These are phyloP conservation scores for Hyaena hyaena DNA, from an alignment of 2,113 vertebrate species.

Conservation along the genomic window DNA sequence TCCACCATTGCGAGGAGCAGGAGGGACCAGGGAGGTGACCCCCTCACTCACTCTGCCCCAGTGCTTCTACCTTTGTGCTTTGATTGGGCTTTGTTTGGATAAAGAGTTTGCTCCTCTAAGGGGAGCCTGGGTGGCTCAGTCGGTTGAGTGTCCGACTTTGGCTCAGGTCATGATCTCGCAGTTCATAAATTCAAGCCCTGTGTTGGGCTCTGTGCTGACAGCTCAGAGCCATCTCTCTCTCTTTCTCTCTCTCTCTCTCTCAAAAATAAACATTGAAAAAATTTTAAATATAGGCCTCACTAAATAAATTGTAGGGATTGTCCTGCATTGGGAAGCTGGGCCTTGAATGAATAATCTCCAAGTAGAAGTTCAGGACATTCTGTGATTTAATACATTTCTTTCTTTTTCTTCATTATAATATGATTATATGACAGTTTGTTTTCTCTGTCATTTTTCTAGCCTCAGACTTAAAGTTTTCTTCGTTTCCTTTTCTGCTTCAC, in stretches of 20 bases:
- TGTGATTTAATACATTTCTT: neutral
- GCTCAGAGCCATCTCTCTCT: too few species aligned
- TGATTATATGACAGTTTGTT: neutral
- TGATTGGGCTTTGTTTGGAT: neutral
- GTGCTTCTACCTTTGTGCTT: neutral
- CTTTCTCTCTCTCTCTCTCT: too few species aligned
- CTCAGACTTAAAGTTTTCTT: neutral
- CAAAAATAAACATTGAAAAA: neutral
- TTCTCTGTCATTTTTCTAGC: neutral
- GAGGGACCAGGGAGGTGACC: too few species aligned
- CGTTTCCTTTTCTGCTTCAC: neutral
- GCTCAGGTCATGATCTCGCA: too few species aligned
- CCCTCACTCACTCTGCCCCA: neutral
- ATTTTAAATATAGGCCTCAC: neutral
- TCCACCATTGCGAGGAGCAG: neutral
- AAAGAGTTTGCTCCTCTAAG: neutral
- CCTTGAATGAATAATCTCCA: neutral
- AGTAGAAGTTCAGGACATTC: neutral
- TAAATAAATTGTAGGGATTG: neutral
- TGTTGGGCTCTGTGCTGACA: too few species aligned
- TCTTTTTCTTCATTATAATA: neutral
- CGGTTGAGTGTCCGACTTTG: too few species aligned
- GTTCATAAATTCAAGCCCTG: too few species aligned
- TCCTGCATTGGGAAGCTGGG: too few species aligned
- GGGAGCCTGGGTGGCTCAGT: too few species aligned